Evolutionary conservation across 2,797 vertebrate genomes (phyloP), one percentile per base, ranked within the genome.

Genomic region (Dromococcyx pavoninus): DNA sequence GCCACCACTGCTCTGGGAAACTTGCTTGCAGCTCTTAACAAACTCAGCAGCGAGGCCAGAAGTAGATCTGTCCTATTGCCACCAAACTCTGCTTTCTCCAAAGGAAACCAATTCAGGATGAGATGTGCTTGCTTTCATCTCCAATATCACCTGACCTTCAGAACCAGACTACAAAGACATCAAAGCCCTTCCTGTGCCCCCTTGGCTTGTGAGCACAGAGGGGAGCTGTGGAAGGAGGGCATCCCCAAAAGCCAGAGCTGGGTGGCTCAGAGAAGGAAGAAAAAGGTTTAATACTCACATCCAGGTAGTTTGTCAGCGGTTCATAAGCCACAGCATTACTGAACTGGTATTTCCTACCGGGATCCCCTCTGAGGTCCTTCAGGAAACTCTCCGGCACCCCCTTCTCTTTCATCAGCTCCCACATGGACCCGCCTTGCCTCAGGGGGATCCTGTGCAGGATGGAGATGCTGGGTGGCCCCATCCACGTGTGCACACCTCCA

Each of bases 221-320:
- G 21, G 27, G 57, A 84, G 23, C 54, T 1, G 4, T 58, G 43
- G 37, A 41, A 41, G 50, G 24, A 17, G 21, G 11, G 8, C 5
- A 39, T 27, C 28, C 41, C 74, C 48, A 3, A 41, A 70, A 24
- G 3, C 13, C 13, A 0, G 11, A 74, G 62, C 13, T 0, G 1
- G 7, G 32, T 12, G 25, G 57, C 58, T 70, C 33, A 7, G 79
- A 41, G 62, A 30, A 28, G 74, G 32, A 39, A 71, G 56, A 37
- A 43, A 10, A 50, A 89, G 28, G 57, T 81, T 15, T 23, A 43
- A 8, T 62, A 96, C 97, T 97, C 93, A 98, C 98, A 87, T 98
- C 95, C 93, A 98, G 89, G 28, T 98, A 97, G 97, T 98, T 98
- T 18, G 90, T 96, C 88, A 98, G 95, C n/a, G 98, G 96, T 88